Evolutionary conservation across 1,140 invertebrate genomes (phyloP).

Genomic region (Subanguina moxae): DNA sequence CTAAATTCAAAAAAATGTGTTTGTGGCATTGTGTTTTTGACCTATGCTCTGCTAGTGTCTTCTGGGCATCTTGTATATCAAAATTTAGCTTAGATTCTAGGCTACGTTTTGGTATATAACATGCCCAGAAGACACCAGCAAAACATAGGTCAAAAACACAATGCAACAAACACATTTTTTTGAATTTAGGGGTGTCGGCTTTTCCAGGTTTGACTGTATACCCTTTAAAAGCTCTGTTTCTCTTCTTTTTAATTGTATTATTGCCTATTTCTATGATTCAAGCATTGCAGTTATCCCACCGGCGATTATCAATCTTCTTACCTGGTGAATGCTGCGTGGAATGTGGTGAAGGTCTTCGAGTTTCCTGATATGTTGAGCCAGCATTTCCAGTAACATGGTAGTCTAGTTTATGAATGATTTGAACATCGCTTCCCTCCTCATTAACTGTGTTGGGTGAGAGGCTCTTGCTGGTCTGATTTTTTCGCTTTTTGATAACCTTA

Average conservation of each 20-base stretch:
- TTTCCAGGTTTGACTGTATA: background rate
- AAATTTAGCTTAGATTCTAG: too few relatives aligned
- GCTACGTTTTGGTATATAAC: background rate
- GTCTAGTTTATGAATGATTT: slow-evolving; percentile 48
- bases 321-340: background rate
- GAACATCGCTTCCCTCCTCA: slow-evolving; percentile 31
- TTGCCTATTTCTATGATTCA: too few relatives aligned
- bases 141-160: too few relatives aligned
- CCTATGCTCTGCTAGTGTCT: too few relatives aligned
- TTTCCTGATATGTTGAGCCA: background rate
- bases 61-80: too few relatives aligned
- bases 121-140: background rate
- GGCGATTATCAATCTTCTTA: background rate
- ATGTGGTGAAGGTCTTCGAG: background rate
- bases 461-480: slow-evolving; percentile 29
- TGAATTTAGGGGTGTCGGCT: background rate
- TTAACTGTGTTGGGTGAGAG: slow-evolving; percentile 21
- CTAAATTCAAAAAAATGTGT: too few relatives aligned
- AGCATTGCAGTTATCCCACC: too few relatives aligned
- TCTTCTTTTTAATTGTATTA: background rate
- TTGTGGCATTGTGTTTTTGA: too few relatives aligned
- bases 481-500: slow-evolving; percentile 38
- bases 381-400: slow-evolving; percentile 32
- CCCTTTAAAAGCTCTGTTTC: background rate
- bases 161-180: too few relatives aligned